phyloP scores from a whole-genome alignment of 2,113 vertebrate genomes.

The Callionymus lyra region DNA sequence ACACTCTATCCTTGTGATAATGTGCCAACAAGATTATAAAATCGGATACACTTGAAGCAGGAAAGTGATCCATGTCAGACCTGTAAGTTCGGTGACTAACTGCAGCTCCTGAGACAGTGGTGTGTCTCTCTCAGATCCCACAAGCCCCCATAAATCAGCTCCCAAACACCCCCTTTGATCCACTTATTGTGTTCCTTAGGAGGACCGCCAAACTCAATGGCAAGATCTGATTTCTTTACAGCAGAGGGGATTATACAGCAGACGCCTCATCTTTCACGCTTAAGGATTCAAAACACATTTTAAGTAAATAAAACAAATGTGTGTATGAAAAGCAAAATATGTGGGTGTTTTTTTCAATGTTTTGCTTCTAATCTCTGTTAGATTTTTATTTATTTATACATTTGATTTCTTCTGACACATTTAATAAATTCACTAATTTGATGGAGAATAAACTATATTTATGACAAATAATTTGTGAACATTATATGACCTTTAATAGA shows the following conservation, averaged over 20 bases:
- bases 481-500: no score
- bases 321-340: no score
- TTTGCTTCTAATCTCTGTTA: constrained; percentile 12
- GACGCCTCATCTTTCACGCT: constrained; percentile 41
- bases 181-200: constrained; percentile 62
- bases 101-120: constrained; percentile 55
- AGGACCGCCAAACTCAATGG: constrained; percentile 59
- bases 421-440: no score
- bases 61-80: constrained; percentile 54
- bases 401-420: no score
- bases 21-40: constrained; percentile 27
- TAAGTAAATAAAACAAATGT: constrained; percentile 27
- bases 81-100: constrained; percentile 58
- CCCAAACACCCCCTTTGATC: constrained; percentile 70
- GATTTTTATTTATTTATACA: not conserved
- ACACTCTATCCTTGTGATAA: constrained; percentile 13
- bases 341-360: constrained; percentile 4
- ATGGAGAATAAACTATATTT: not conserved
- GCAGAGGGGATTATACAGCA: constrained; percentile 48
- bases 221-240: constrained; percentile 58
- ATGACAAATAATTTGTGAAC: constrained; percentile 1
- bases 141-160: constrained; percentile 67
- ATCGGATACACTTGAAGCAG: constrained; percentile 41
- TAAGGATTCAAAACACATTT: constrained; percentile 37
- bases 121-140: constrained; percentile 58